Base-by-base conservation (phyloP, 2,797 vertebrate genomes). In the Tapera naevia region DNA sequence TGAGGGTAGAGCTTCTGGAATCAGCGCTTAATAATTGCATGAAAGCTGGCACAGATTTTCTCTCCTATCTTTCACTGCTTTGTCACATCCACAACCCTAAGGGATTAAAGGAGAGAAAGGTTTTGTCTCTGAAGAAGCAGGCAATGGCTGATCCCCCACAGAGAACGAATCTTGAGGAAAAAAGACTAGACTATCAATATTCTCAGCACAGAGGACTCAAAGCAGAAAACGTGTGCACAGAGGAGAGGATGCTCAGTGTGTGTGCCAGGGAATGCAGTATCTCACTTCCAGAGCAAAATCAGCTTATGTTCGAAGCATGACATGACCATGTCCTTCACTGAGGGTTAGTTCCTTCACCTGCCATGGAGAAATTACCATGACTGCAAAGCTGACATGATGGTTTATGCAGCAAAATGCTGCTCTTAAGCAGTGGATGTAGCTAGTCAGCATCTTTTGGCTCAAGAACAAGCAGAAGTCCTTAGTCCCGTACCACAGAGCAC, bases 211-310 rank as follows among this genome's bases (percentile, higher is more conserved):
- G 90, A 86, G 60, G 53, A 93, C 70, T 86, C 56, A 60, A 76
- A 88, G 64, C 48, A 84, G 58, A 79, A 84, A 90, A 37, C 48
- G 33, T 48, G 83, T 32, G 39, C 51, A 23, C 1, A 5, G 64
- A 88, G 88, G 50, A 95, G 79, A 91, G 67, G 79, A 78, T 2
- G 7, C n/a, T 82, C 43, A 82, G 28, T 27, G 76, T 94, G 89
- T 58, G 33, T 94, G 88, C 86, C 90, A 90, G 80, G 67, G 70
- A 91, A 84, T 58, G 41, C 48, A 80, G 74, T 11, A 61, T 39
- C 46, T 73, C 37, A 5, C 53, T 94, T 50, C 74, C 89, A 94
- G 85, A 73, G 83, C 30, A 91, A 95, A 95, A 95, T 80, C 95
- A 88, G 89, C 80, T 93, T 89, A 92, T 80, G 70, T 86, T 88